These are phyloP conservation scores for Aramus guarauna DNA, from an alignment of 2,113 vertebrate species.

Conservation along the genomic window DNA sequence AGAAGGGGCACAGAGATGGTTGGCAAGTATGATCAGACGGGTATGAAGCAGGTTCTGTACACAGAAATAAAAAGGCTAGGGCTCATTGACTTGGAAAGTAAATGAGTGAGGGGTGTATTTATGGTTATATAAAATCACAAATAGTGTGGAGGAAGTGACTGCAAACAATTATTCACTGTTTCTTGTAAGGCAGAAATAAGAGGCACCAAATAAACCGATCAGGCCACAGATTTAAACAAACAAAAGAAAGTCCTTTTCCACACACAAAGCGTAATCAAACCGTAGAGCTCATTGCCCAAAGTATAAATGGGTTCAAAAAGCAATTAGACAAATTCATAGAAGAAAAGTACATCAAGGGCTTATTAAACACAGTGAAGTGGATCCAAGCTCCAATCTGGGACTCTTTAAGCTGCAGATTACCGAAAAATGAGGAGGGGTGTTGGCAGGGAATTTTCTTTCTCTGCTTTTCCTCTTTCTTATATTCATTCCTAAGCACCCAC, in stretches of 20 bases:
- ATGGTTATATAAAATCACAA: neutral
- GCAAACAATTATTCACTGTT: neutral
- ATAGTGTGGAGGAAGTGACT: neutral
- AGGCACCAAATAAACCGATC: neutral
- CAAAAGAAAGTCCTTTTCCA: slow-evolving; percentile 15
- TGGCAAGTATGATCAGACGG: neutral
- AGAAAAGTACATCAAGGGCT: slow-evolving; percentile 61
- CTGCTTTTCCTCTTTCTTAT: neutral
- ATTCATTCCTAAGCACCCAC: neutral
- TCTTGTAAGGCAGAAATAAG: neutral
- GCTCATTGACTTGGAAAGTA: neutral
- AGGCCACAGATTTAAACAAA: slow-evolving; percentile 6
- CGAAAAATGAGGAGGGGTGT: slow-evolving; percentile 16
- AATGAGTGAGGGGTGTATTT: neutral
- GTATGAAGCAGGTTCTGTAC: neutral
- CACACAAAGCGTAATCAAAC: slow-evolving; percentile 48
- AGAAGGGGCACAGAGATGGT: neutral
- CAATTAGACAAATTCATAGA: slow-evolving; percentile 65
- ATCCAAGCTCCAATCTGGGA: slow-evolving; percentile 57
- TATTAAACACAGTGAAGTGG: slow-evolving; percentile 62
- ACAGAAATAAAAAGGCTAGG: neutral
- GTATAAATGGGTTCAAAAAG: slow-evolving; percentile 60
- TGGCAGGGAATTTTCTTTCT: slow-evolving; percentile 13
- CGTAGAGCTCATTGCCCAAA: slow-evolving; percentile 42
- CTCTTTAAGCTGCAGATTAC: slow-evolving; percentile 39